Base-by-base conservation (phyloP, 2,888 invertebrate species). In the Hybos culiciformis region DNA sequence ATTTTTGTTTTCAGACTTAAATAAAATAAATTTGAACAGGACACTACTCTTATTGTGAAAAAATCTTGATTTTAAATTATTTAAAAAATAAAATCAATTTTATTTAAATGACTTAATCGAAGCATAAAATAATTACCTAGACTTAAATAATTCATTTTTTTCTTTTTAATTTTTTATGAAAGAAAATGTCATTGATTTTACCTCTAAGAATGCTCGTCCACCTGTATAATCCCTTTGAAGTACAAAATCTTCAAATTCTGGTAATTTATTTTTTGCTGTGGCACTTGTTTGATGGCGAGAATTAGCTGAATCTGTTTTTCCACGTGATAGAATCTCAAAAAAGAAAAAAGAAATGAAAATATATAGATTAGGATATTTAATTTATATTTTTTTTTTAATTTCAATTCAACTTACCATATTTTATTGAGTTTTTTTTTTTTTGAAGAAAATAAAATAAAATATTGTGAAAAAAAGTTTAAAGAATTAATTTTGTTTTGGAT, bases 191-290 rank as follows among this genome's bases (percentile, higher is more conserved):
- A 5, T 14, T 17, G 4, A 11, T 15, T 37, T 47, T 63, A 91
- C 93, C 74, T 96, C 94, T 5, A 97, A 68, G 54, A 93, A 72
- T 1, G 96, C 92, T 17, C 93, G 73, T 0, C 93, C 94, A 8
- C 97, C 98, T 1, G 85, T 83, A 61, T 96, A 98, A 66, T 98
- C 98, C 37, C 96, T 73, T 54, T 80, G 82, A 18, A 80, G 67
- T 15, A 98, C 69, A 59, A 90, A 96, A 55, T 94, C 92, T 57
- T 93, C 91, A 12, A 97, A 70, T 49, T 84, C 83, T 1, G 88
- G 80, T n/a, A 78, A 71, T 43, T 71, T 70, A 52, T 75, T 78
- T 39, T 65, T 66, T 5, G 50, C 47, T 20, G 50, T 48, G 26
- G 54, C 51, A 48, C 53, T 53, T 43, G 50, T 36, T 11, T 51